Base-by-base conservation (phyloP, 1,140 invertebrate genomes). In the Drosophila nebulosa region DNA sequence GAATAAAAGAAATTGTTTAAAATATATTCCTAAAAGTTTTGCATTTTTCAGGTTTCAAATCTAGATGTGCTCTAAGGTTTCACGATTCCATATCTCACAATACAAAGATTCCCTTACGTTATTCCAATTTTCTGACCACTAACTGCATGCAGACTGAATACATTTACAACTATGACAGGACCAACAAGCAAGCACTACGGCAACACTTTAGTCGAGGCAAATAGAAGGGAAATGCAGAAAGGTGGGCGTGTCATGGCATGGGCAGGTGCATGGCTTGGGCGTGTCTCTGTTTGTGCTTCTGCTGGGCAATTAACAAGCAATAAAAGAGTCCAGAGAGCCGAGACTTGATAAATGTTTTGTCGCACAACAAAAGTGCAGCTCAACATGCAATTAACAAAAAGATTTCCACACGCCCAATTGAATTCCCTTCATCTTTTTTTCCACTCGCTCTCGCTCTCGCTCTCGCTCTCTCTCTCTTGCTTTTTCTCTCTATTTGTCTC, bases 281-380 rank as follows among this genome's bases (percentile, higher is more conserved):
- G 79, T 74, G 42, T 59, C 53, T 64, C 69, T 81, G 70, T 78
- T 79, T 88, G 83, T 86, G 69, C 69, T 81, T 70, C 78, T 75
- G 71, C 71, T 76, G 65, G 83, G 78, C 83, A 86, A 86, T 86
- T 86, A 86, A 86, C 83, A 88, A 78, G 83, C 83, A 86, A 88
- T 86, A 88, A 86, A 88, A 65, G 74, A 64, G 64, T 64, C 16
- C 50, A 21, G 27, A 21, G 26, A 69, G 36, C 58, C 26, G 55
- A 72, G 71, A 42, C 30, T 68, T 76, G 78, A 75, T 76, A 79
- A 79, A 79, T 79, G 73, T 78, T 78, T 78, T 63, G 46, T 70
- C 74, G 62, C 53, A 74, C 59, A 65, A 70, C 71, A 70, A 73
- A 73, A 76, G 69, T 69, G 63, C 62, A 60, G 36, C 56, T 32